Percentiles rank a stretch among this genome's conserved stretches.
phyloP scores from a whole-genome alignment of 1,140 invertebrate genomes.

The Bombyx mandarina region DNA sequence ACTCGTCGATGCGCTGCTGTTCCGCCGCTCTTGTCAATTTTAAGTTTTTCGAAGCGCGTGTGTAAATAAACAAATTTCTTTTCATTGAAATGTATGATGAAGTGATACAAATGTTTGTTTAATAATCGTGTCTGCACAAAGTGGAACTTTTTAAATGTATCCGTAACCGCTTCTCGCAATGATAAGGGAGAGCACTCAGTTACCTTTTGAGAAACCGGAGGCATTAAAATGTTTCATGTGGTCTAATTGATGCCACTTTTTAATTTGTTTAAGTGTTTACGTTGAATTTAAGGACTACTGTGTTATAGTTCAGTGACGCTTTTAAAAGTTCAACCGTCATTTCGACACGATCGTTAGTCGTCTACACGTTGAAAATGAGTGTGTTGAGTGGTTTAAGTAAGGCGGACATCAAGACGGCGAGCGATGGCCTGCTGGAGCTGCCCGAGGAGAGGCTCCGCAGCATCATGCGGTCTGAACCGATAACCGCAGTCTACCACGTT shows the following conservation, averaged over 20 bases:
- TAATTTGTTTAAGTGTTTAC: conserved; percentile 55
- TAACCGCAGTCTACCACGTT: conserved; percentile 77
- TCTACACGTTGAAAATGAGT: conserved; percentile 70
- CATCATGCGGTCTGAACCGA: conserved; percentile 75
- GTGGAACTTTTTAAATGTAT: conserved; percentile 43
- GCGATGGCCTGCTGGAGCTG: conserved; percentile 76
- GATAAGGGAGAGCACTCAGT: conserved; percentile 67
- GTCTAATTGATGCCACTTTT: conserved; percentile 50
- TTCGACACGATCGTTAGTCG: conserved; percentile 56
- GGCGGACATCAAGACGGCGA: conserved; percentile 66
- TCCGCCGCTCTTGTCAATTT: conserved; percentile 57
- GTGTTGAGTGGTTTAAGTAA: conserved; percentile 64
- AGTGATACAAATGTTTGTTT: conserved; percentile 65
- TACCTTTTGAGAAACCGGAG: conserved; percentile 68
- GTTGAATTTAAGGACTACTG: conserved; percentile 60
- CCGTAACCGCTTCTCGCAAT: conserved; percentile 67
- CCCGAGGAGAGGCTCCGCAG: conserved; percentile 72
- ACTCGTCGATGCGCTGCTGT: conserved; percentile 67
- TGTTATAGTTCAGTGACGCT: conserved; percentile 57
- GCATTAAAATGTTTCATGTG: conserved; percentile 68
- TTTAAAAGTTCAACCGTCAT: conserved; percentile 37
- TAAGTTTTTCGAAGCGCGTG: conserved; percentile 60
- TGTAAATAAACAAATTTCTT: conserved; percentile 67
- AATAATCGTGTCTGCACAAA: conserved; percentile 47
- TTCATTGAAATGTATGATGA: conserved; percentile 55